Evolutionary conservation across 2,888 invertebrate species (phyloP).

Genomic region (Eubasilissa splendida): DNA sequence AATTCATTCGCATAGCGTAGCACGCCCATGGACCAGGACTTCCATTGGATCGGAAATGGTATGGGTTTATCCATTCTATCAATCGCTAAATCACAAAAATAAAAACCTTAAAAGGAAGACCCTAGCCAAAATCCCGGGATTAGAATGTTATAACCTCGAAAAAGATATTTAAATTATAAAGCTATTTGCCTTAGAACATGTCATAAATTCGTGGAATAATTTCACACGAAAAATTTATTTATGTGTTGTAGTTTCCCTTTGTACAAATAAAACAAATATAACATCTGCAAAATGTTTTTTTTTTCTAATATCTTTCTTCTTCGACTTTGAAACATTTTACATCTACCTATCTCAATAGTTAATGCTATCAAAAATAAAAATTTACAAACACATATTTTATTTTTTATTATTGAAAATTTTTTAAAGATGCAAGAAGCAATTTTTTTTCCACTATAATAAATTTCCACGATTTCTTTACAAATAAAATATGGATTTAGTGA

Average conservation of each 20-base stretch:
- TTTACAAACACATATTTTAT: no score
- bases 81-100: slow-evolving; percentile 57
- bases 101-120: slow-evolving; percentile 49
- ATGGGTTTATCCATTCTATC: slow-evolving; percentile 55
- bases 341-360: no score
- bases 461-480: no score
- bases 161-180: slow-evolving; percentile 51
- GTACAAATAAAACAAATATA: not conserved
- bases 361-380: no score
- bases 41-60: slow-evolving; percentile 54
- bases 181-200: slow-evolving; percentile 37
- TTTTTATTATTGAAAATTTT: no score
- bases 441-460: no score
- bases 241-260: not conserved
- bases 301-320: no score
- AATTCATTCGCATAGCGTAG: not conserved
- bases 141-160: slow-evolving; percentile 44
- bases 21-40: slow-evolving; percentile 41
- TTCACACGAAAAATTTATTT: no score
- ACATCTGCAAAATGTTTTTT: no score
- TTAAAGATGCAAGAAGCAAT: no score
- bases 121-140: slow-evolving; percentile 49
- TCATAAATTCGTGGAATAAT: not conserved
- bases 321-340: no score
- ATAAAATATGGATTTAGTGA: no score